A percentile compares a stretch with the other conserved stretches of the same genome.
Conservation (phyloP, 2,888 invertebrate species). For the Scotopteryx bipunctaria region DNA sequence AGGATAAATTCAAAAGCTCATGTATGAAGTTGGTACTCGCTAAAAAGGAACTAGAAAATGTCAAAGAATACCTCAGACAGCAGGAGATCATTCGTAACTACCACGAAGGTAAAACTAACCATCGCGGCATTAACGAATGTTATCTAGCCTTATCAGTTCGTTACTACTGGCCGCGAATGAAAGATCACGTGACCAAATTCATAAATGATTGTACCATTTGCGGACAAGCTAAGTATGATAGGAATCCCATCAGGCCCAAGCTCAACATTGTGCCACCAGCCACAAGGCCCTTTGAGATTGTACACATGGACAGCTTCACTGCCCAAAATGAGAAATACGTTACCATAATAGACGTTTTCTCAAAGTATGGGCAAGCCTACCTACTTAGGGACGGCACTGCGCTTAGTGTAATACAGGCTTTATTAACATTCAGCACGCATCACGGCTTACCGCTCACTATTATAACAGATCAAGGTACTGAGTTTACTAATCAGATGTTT, state of each 20-base stretch:
- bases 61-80: conserved; percentile 36
- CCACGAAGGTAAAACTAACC: conserved; percentile 42
- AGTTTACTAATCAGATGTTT: conserved; percentile 32
- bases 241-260: conserved; percentile 27
- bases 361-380: conserved; percentile 36
- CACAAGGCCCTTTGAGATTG: conserved; percentile 36
- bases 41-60: conserved; percentile 36
- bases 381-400: conserved; percentile 29
- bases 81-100: conserved; percentile 40
- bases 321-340: conserved; percentile 35
- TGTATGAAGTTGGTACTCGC: conserved; percentile 35
- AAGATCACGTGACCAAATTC: conserved; percentile 36
- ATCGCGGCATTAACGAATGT: conserved; percentile 39
- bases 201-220: conserved; percentile 32
- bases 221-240: conserved; percentile 38
- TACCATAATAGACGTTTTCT: conserved; percentile 31
- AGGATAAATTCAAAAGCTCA: conserved; percentile 35
- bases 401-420: conserved; percentile 29
- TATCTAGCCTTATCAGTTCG: conserved; percentile 19
- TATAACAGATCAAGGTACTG: conserved; percentile 35
- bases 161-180: conserved; percentile 39
- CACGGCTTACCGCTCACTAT: conserved; percentile 28
- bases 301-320: conserved; percentile 36
- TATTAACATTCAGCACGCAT: conserved; percentile 30
- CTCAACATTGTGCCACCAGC: conserved; percentile 35